Conservation (phyloP, 2,797 vertebrate genomes). For the Rhinoraja longicauda region DNA sequence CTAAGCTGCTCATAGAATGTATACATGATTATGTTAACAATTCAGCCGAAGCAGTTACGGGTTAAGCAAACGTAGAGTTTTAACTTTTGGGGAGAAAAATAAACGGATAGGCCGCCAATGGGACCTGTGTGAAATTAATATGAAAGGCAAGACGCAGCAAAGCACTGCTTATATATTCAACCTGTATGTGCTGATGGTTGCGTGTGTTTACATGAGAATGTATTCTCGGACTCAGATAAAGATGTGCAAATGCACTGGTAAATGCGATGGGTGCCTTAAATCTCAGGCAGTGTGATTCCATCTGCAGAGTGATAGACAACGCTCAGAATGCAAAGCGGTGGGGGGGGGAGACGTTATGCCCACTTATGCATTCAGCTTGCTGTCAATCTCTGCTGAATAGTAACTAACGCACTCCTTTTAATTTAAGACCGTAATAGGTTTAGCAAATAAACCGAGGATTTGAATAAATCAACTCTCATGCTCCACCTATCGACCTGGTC, state of each 20-base stretch:
- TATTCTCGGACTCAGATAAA: neutral
- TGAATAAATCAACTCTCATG: slow-evolving; percentile 60
- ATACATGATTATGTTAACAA: neutral
- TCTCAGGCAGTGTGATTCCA: slow-evolving; percentile 12
- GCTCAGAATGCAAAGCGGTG: slow-evolving; percentile 18
- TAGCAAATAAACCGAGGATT: slow-evolving; percentile 64
- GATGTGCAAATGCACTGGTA: neutral
- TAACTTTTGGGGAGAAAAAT: neutral
- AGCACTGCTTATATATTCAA: neutral
- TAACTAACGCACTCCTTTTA: slow-evolving; percentile 42
- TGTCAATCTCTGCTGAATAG: slow-evolving; percentile 27
- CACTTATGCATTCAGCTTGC: neutral
- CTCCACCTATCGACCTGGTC: slow-evolving; percentile 52
- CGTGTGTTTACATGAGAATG: neutral
- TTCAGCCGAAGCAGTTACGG: neutral
- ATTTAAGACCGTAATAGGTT: slow-evolving; percentile 62
- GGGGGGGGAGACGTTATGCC: slow-evolving; percentile 12
- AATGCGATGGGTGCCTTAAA: slow-evolving; percentile 7
- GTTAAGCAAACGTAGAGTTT: neutral
- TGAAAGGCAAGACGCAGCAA: neutral
- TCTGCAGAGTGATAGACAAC: neutral
- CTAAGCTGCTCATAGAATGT: neutral
- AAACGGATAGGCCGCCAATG: neutral
- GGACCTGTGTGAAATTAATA: neutral
- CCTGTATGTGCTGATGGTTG: neutral